Evolutionary conservation across 2,797 vertebrate genomes (phyloP), one percentile per base, ranked within the genome.

Genomic region (Australoheros facetus): DNA sequence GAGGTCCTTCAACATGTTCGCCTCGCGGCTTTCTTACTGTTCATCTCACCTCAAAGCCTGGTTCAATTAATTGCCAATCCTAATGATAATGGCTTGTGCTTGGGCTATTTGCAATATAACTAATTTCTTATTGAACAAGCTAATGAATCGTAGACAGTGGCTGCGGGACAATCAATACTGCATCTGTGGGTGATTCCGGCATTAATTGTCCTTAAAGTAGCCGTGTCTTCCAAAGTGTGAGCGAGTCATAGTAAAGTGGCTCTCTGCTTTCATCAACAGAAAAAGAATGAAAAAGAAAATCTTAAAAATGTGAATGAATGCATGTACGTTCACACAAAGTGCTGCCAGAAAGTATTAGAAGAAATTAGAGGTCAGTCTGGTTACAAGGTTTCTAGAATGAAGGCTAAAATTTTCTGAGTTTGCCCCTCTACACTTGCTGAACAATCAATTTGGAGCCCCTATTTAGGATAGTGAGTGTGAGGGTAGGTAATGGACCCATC

Each of bases 101-200:
- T 13, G 64, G 48, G 87, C 85, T 88, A 82, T 88, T 89, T 83
- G 85, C 82, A 56, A 88, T 77, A 84, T 84, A 92, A 85, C 85
- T 84, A 73, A 93, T 92, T 91, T 89, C 76, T 89, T 89, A 91
- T 92, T 92, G 89, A 93, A 85, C 78, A 66, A 54, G 76, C 75
- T 88, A 91, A 93, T 91, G 90, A 91, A 93, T 85, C 82, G 82
- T 77, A 64, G 90, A 87, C 80, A 80, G 84, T 79, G 82, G 86
- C 84, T n/a, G 71, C 7, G 19, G 82, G 85, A 83, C 79, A 81
- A 92, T 92, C 92, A 73, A 94, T 95, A 90, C 66, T 17, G 23
- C 75, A 79, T 88, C 79, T 69, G 81, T 55, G 60, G 73, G 84
- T 7, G 81, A 80, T 82, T 90, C 73, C 54, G 30, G 62, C 84